These are phyloP conservation scores for Miopithecus talapoin DNA, from an alignment of 2,797 vertebrate genomes.

Conservation along the genomic window DNA sequence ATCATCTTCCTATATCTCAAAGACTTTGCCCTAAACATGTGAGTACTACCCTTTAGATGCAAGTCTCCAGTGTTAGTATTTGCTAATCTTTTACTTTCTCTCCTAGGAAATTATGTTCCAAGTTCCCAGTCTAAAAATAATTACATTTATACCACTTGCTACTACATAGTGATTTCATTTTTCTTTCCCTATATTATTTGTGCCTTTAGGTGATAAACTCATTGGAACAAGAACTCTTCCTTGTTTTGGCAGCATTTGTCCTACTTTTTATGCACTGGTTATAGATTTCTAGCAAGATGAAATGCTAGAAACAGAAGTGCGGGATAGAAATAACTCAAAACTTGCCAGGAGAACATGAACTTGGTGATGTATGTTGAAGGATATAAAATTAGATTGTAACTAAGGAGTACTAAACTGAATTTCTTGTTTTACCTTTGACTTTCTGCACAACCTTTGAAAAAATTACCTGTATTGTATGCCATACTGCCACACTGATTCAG, in stretches of 20 bases:
- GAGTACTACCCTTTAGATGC: background rate
- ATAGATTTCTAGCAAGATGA: constrained; percentile 39
- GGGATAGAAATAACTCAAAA: constrained; percentile 39
- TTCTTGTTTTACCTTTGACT: constrained; percentile 50
- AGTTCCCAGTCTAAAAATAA: constrained; percentile 45
- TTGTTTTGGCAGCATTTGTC: constrained; percentile 24
- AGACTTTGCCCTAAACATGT: background rate
- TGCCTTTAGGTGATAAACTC: constrained; percentile 53
- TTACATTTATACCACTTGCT: constrained; percentile 23
- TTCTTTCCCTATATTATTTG: background rate
- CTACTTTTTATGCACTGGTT: constrained; percentile 52
- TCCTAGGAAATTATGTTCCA: constrained; percentile 43
- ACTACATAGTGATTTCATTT: constrained; percentile 6
- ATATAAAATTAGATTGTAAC: constrained; percentile 56
- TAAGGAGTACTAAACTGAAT: background rate
- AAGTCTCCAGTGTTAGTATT: background rate
- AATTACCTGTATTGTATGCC: background rate
- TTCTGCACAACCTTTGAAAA: background rate
- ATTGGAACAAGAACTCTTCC: constrained; percentile 22
- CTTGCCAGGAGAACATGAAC: background rate
- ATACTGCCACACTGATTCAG: background rate
- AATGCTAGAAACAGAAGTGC: constrained; percentile 10
- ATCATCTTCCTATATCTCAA: background rate
- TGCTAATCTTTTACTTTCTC: constrained; percentile 18
- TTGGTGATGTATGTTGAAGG: constrained; percentile 32